Conservation (phyloP, 1,140 invertebrate species). For the Choristoneura fumiferana region DNA sequence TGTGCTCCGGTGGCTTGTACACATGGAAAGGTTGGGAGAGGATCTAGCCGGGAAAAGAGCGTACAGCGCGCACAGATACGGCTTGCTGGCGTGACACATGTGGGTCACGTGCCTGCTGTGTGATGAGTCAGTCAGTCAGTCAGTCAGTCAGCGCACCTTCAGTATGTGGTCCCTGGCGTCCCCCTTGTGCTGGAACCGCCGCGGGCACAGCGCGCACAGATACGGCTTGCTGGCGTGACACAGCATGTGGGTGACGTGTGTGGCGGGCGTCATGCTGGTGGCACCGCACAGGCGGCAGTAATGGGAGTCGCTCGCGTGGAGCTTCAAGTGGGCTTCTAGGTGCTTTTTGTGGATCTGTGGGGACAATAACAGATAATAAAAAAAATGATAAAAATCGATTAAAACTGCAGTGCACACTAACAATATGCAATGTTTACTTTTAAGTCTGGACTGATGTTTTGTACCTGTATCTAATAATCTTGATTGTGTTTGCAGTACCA, state of each 20-base stretch:
- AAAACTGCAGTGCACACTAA: not conserved
- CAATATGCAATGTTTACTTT: too few relatives aligned
- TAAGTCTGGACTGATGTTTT: too few relatives aligned
- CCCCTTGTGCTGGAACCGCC: not conserved
- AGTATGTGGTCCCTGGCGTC: not conserved
- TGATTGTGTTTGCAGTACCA: too few relatives aligned
- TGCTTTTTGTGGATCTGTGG: not conserved
- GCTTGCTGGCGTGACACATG: not conserved
- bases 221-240: not conserved
- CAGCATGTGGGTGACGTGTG: not conserved
- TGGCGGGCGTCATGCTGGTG: not conserved
- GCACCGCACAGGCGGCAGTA: not conserved
- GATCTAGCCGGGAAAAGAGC: too few relatives aligned
- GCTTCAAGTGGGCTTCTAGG: not conserved
- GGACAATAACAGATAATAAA: too few relatives aligned
- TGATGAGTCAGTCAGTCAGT: not conserved
- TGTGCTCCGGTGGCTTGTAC: too few relatives aligned
- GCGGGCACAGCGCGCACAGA: not conserved
- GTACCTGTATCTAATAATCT: too few relatives aligned
- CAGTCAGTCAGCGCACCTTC: not conserved
- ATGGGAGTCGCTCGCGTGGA: not conserved
- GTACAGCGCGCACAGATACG: constrained; percentile 1
- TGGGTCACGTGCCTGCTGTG: not conserved
- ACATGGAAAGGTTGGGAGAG: too few relatives aligned
- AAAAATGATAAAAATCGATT: too few relatives aligned